Base-by-base conservation (phyloP, 2,113 vertebrate genomes). In the Meriones unguiculatus region DNA sequence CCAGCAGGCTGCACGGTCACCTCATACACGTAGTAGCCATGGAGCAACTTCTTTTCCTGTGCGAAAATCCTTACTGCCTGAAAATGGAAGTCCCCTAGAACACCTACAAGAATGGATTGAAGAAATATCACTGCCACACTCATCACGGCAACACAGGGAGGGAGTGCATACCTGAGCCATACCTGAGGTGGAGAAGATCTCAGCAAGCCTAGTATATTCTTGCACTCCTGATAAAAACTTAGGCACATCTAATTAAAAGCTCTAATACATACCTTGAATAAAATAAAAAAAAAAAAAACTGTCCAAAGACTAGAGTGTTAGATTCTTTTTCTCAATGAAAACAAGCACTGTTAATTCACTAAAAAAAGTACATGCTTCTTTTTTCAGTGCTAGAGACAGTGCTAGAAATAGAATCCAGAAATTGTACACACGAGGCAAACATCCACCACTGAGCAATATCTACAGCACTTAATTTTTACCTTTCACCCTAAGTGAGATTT, bases 81-180 rank as follows among this genome's bases (percentile, higher is more conserved):
- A 95, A 97, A 97, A 93, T 72, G 93, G 91, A 97, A 97, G 93
- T 95, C 97, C 22, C 84, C 94, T 25, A 97, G 64, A 95, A 96
- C 62, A 96, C 94, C 93, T 97, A 93, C 18, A 73, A 92, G 93
- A 94, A 89, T 0, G 62, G 90, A 90, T 4, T 50, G 88, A 38
- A 91, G 24, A 86, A 46, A 77, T 0, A 20, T 91, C 96, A 78
- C 88, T 64, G 81, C 88, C 75, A 77, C 54, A 24, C 87, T 20
- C 10, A 11, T 30, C 28, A 5, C 0, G 41, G 28, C n/a, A 13
- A 86, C 64, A 30, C 12, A 5, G 62, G 9, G 17, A 18, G 32
- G 0, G 13, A 14, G 41, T 0, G 57, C 28, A 73, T 15, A 2
- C 12, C 0, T 30, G 35, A 76, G 2, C 18, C 35, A 12, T 0